These are phyloP conservation scores for Ostrea edulis DNA, from an alignment of 1,140 invertebrate species.

Conservation along the genomic window DNA sequence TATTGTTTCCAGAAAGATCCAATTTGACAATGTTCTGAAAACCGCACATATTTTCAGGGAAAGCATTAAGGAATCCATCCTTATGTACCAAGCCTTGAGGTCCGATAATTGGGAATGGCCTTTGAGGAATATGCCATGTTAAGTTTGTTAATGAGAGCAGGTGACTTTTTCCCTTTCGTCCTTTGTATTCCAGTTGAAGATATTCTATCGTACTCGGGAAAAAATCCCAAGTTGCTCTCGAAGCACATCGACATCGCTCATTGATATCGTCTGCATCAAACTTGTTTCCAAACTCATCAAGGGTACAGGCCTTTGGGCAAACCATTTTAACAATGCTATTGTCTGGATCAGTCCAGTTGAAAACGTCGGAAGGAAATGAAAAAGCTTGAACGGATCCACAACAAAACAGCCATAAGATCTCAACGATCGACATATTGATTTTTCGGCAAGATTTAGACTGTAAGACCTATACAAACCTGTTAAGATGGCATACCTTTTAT, in stretches of 20 bases:
- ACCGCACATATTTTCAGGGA: constrained; percentile 50
- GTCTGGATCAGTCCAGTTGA: no score
- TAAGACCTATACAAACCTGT: no score
- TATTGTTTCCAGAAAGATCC: constrained; percentile 34
- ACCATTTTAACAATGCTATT: no score
- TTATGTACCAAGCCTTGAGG: neutral
- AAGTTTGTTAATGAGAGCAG: neutral
- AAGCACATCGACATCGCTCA: neutral
- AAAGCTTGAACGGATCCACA: no score
- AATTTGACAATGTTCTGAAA: constrained; percentile 46
- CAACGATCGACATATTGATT: no score
- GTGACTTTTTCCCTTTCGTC: neutral
- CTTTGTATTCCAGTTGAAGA: neutral
- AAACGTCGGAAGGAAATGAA: no score
- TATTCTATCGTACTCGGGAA: neutral
- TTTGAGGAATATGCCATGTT: no score
- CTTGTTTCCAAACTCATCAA: no score
- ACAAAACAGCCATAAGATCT: no score
- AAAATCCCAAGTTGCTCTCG: neutral
- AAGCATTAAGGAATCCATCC: constrained; percentile 26
- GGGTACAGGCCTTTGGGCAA: no score
- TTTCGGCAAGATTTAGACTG: no score
- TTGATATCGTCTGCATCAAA: neutral
- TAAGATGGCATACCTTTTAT: no score
- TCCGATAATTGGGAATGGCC: neutral